Evolutionary conservation across 2,888 invertebrate species (phyloP).

Genomic region (Orthosia cruda): DNA sequence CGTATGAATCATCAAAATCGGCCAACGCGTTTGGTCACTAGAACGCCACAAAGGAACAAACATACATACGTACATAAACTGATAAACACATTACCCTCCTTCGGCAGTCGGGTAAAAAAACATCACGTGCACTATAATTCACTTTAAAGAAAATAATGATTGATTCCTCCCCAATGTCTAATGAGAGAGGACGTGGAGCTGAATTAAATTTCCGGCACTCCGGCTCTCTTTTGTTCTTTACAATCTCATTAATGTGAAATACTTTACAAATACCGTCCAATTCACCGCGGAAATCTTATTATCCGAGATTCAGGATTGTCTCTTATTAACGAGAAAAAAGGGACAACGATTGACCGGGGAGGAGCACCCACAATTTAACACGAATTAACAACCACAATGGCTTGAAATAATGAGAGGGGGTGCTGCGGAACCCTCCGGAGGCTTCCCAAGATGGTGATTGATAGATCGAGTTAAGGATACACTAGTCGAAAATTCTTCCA

Average conservation of each 20-base stretch:
- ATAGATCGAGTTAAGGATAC: slow-evolving; percentile 64
- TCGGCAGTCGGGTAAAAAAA: too few species aligned
- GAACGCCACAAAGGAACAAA: too few species aligned
- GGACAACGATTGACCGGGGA: slow-evolving; percentile 70
- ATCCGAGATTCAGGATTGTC: slow-evolving; percentile 75
- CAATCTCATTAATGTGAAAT: slow-evolving; percentile 85
- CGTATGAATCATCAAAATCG: too few species aligned
- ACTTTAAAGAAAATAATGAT: slow-evolving; percentile 76
- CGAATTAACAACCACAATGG: slow-evolving; percentile 68
- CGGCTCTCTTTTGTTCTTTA: slow-evolving; percentile 83
- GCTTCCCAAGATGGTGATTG: slow-evolving; percentile 63
- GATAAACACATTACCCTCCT: too few species aligned
- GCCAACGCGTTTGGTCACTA: too few species aligned
- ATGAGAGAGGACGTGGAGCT: slow-evolving; percentile 79
- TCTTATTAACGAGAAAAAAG: slow-evolving; percentile 76
- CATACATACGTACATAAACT: too few species aligned
- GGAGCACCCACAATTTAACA: slow-evolving; percentile 66
- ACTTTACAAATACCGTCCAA: slow-evolving; percentile 81
- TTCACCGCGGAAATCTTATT: slow-evolving; percentile 81
- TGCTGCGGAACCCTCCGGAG: slow-evolving; percentile 45
- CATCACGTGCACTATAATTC: slow-evolving; percentile 27
- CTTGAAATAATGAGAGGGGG: slow-evolving; percentile 66
- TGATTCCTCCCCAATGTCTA: slow-evolving; percentile 78
- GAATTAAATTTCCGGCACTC: slow-evolving; percentile 83
- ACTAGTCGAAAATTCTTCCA: too few species aligned